phyloP scores from a whole-genome alignment of 2,888 invertebrate genomes.

The Ophonus ardosiacus region DNA sequence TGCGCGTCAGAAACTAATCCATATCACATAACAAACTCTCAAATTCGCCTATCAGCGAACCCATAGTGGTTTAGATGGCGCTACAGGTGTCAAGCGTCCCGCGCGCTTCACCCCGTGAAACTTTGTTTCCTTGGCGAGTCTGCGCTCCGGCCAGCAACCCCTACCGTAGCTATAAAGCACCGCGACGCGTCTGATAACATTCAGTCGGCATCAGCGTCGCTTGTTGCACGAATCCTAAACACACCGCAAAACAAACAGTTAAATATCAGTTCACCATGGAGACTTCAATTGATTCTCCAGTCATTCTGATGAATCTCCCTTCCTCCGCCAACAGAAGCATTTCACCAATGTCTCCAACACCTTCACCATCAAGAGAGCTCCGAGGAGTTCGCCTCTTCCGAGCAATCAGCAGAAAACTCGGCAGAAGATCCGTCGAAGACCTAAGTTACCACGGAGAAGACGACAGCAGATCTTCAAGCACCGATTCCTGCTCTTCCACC shows the following conservation, averaged over 20 bases:
- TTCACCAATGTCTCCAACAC: slow-evolving; percentile 75
- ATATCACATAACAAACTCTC: slow-evolving; percentile 31
- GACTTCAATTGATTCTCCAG: slow-evolving; percentile 67
- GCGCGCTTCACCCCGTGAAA: background rate
- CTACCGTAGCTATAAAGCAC: slow-evolving; percentile 48
- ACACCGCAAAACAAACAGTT: background rate
- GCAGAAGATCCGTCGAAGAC: slow-evolving; percentile 77
- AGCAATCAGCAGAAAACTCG: slow-evolving; percentile 81
- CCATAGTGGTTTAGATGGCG: background rate
- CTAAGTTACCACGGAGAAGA: slow-evolving; percentile 75
- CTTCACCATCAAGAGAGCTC: slow-evolving; percentile 78
- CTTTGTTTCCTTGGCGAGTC: slow-evolving; percentile 44
- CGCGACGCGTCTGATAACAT: background rate
- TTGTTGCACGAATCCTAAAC: slow-evolving; percentile 12
- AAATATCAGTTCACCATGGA: slow-evolving; percentile 42
- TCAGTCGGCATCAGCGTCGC: slow-evolving; percentile 47
- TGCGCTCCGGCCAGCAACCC: slow-evolving; percentile 59
- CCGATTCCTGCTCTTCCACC: slow-evolving; percentile 74
- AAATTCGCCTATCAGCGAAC: slow-evolving; percentile 11
- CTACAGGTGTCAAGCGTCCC: slow-evolving; percentile 41
- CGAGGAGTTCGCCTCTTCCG: slow-evolving; percentile 83
- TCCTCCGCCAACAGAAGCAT: slow-evolving; percentile 72
- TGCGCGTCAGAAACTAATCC: slow-evolving; percentile 6
- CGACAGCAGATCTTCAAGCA: slow-evolving; percentile 76
- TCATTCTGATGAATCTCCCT: slow-evolving; percentile 70